phyloP scores from a whole-genome alignment of 1,140 invertebrate genomes.

The Euura saliciscinereae region DNA sequence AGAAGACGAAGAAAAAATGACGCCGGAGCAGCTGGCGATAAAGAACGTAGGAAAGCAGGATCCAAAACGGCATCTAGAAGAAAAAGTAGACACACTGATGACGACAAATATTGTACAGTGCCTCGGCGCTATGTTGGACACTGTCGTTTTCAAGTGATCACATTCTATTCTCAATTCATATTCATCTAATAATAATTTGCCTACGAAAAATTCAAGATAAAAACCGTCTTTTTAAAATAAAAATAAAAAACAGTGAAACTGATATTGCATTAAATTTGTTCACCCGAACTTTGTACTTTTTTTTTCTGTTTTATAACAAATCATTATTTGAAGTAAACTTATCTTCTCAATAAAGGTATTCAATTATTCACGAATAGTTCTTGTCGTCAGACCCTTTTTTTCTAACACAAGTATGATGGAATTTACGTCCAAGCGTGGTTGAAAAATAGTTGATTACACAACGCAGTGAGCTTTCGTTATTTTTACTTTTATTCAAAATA shows the following conservation, averaged over 20 bases:
- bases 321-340: too few relatives aligned
- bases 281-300: too few relatives aligned
- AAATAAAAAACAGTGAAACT: background rate
- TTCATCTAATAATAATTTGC: background rate
- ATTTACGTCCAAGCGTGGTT: too few relatives aligned
- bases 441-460: too few relatives aligned
- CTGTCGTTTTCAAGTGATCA: constrained; percentile 90
- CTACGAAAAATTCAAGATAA: constrained; percentile 10
- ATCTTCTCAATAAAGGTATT: too few relatives aligned
- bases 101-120: constrained; percentile 98
- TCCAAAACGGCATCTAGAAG: constrained; percentile 99
- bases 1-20: constrained; percentile 99
- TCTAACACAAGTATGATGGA: too few relatives aligned
- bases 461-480: too few relatives aligned
- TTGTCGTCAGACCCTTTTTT: too few relatives aligned
- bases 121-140: constrained; percentile 97
- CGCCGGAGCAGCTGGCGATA: constrained; percentile 98
- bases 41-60: constrained; percentile 99
- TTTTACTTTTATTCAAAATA: too few relatives aligned
- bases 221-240: constrained; percentile 26
- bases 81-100: constrained; percentile 98
- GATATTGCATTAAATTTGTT: background rate
- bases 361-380: too few relatives aligned
- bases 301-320: too few relatives aligned
- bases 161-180: constrained; percentile 12